Evolutionary conservation across 2,797 vertebrate species (phyloP).

Genomic region (Coluber constrictor): DNA sequence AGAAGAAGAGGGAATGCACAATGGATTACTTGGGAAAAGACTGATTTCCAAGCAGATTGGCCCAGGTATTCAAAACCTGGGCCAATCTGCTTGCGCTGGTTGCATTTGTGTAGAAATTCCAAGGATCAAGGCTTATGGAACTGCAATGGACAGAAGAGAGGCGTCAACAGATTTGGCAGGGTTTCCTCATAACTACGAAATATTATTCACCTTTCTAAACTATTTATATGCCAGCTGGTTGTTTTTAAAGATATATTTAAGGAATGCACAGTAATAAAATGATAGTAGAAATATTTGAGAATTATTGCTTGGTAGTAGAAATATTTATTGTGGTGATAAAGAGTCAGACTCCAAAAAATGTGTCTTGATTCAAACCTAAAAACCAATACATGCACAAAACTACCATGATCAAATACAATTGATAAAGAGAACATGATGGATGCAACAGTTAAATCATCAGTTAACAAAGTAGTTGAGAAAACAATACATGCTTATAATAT

Average conservation of each 20-base stretch:
- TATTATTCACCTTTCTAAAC: background rate
- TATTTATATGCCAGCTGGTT: background rate
- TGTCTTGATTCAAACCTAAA: background rate
- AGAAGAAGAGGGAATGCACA: background rate
- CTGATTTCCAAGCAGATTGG: background rate
- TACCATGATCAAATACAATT: background rate
- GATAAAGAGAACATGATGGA: background rate
- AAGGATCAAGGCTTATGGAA: background rate
- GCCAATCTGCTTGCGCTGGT: background rate
- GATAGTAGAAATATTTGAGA: background rate
- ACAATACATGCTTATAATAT: background rate
- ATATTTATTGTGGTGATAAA: background rate
- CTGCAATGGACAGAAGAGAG: background rate
- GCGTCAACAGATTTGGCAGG: background rate
- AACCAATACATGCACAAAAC: background rate
- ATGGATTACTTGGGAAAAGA: background rate
- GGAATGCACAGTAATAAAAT: background rate
- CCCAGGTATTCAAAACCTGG: background rate
- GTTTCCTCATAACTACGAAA: background rate
- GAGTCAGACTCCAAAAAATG: background rate
- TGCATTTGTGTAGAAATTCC: background rate
- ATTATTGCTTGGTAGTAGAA: background rate
- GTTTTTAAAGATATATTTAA: background rate
- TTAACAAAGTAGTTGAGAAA: background rate
- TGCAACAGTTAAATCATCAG: background rate